Evolutionary conservation across 2,888 invertebrate species (phyloP), one percentile per base, ranked within the genome.

Genomic region (Agonopterix arenella): DNA sequence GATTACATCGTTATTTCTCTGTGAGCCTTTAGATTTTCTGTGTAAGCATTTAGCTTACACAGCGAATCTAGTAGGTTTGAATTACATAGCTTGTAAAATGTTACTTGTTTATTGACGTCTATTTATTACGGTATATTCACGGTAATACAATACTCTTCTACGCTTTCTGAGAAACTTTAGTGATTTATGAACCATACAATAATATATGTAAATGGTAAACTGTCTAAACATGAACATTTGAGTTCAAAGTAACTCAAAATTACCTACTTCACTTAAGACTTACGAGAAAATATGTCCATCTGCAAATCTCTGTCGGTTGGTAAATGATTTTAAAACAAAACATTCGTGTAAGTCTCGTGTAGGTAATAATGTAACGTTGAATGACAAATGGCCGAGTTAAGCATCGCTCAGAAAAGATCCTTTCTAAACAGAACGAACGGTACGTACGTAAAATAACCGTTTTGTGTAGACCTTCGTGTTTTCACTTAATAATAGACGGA

Each of bases 331-430:
- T 51, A 52, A 53, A 54, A 59, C 52, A 53, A 54, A 54, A 59
- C 45, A n/a, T 40, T 40, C 44, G 8, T 44, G 44, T 28, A 36
- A 43, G 59, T 54, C 51, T 59, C 61, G 49, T 56, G 56, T 52
- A 55, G 50, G 60, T 58, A 62, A 64, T 68, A 68, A 66, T 62
- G 55, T 58, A 57, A 59, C 60, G 61, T 57, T 61, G 65, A 73
- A 70, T 73, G 72, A 74, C 66, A 74, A 74, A 74, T 66, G 64
- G 59, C 57, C 57, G 56, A 64, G 65, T 60, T 66, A 62, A 61
- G 64, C 60, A 59, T 59, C 68, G 67, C 67, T 65, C 61, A 68
- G 72, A 73, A 73, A 71, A 74, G 68, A 74, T 73, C 72, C 66
- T 73, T 76, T 71, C 40, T 64, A 68, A 70, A 67, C 62, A 59